Evolutionary conservation across 2,888 invertebrate genomes (phyloP), one percentile per base, ranked within the genome.

Genomic region (Phania funesta): DNA sequence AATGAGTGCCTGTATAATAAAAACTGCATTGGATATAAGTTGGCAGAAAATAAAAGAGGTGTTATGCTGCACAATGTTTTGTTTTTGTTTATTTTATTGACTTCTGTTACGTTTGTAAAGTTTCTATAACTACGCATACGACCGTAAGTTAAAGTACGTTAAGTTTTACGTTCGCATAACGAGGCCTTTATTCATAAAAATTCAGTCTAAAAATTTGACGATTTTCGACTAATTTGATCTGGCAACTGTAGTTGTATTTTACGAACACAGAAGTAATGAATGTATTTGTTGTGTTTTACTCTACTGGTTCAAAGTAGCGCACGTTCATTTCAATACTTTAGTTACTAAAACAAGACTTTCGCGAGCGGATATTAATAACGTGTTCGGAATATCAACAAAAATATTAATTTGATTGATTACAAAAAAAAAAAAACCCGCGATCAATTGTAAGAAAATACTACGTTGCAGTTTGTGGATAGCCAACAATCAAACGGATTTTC

Each of bases 341-440:
- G 89, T 89, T 86, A 87, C 87, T 88, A 85, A 84, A 87, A 87
- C 88, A 88, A 89, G 85, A 87, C 89, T 87, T 87, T 85, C 86
- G 87, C 87, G 87, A 84, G 84, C 87, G 85, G 87, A 87, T 87
- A 89, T 86, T 85, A 70, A 77, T 7, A 80, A 80, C 82, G 85
- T 84, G 71, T 41, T 52, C 13, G 62, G 8, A 44, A 9, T n/a
- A 60, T 46, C 2, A 67, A 73, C 58, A 60, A 26, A 76, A 65
- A 60, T 58, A 58, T 64, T 16, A 16, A 38, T 44, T 48, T 26
- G 16, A 48, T 64, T 78, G 22, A 38, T 52, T 52, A 52, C 26
- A 13, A 26, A 26, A 5, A n/a, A n/a, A 50, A 41, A 54, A 9
- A 20, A 52, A 50, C 29, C 26, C 5, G 38, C 26, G 11, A n/a